Conservation (phyloP, 2,113 vertebrate species). For the Perccottus glenii region DNA sequence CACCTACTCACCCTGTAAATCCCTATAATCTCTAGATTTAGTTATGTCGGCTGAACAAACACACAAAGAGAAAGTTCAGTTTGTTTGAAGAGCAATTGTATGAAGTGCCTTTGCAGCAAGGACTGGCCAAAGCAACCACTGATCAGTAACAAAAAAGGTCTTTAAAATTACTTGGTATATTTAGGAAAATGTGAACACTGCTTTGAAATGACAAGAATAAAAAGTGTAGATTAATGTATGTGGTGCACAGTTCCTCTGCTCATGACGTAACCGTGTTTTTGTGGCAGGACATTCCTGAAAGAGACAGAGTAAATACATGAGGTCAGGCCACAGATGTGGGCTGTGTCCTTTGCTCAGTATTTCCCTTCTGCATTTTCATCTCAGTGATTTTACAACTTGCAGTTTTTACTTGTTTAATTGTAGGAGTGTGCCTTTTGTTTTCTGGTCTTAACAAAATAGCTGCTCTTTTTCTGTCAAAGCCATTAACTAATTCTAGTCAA, state of each 20-base stretch:
- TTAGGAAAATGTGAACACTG: too few species aligned
- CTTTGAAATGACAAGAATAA: too few species aligned
- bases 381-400: conserved; percentile 12
- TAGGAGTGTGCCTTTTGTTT: conserved; percentile 13
- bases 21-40: conserved; percentile 11
- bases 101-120: too few species aligned
- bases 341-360: not conserved
- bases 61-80: not conserved
- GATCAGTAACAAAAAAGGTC: too few species aligned
- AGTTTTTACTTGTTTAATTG: conserved; percentile 3
- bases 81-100: too few species aligned
- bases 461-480: not conserved
- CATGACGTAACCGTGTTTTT: conserved; percentile 3
- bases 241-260: not conserved
- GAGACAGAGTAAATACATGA: conserved; percentile 29
- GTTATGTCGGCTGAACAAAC: conserved; percentile 28
- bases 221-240: too few species aligned
- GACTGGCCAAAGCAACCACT: too few species aligned
- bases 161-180: too few species aligned
- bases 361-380: conserved; percentile 3
- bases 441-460: conserved; percentile 2
- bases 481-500: not conserved
- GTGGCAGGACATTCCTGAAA: conserved; percentile 6
- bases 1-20: conserved; percentile 21
- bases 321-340: conserved; percentile 12